phyloP scores from a whole-genome alignment of 2,113 vertebrate species.

The Orientallactaga bullata region DNA sequence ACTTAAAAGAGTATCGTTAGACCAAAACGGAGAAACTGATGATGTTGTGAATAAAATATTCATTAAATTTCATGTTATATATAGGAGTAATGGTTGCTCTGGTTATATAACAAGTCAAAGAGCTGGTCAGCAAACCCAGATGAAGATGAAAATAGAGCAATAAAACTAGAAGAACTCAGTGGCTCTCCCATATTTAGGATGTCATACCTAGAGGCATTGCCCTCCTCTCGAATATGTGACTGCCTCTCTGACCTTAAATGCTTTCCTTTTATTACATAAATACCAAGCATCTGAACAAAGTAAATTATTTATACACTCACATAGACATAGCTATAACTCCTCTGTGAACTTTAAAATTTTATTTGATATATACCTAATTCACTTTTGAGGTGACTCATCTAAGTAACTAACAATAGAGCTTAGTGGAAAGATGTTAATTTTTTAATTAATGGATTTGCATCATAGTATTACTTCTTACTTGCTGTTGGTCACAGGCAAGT shows the following conservation, averaged over 20 bases:
- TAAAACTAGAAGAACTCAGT: background rate
- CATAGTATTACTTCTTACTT: background rate
- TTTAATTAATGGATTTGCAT: slow-evolving; percentile 29
- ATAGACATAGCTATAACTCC: background rate
- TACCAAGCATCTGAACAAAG: slow-evolving; percentile 19
- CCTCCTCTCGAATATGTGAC: no score
- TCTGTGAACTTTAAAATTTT: slow-evolving; percentile 50
- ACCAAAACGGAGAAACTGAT: slow-evolving; percentile 4
- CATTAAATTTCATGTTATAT: background rate
- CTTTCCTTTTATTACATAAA: slow-evolving; percentile 20
- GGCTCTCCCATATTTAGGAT: background rate
- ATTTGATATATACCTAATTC: slow-evolving; percentile 33
- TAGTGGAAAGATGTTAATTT: slow-evolving; percentile 16
- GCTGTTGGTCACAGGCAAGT: background rate
- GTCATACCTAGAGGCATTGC: no score
- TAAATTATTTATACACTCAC: background rate
- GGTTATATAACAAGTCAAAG: background rate
- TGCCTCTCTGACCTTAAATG: background rate
- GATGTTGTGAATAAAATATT: background rate
- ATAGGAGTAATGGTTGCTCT: background rate
- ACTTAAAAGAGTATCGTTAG: background rate
- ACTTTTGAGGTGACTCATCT: slow-evolving; percentile 32
- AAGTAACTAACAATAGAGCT: background rate
- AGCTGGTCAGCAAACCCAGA: background rate
- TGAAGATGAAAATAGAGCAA: slow-evolving; percentile 24